Evolutionary conservation across 2,797 vertebrate species (phyloP), one percentile per base, ranked within the genome.

Genomic region (Peromyscus eremicus): DNA sequence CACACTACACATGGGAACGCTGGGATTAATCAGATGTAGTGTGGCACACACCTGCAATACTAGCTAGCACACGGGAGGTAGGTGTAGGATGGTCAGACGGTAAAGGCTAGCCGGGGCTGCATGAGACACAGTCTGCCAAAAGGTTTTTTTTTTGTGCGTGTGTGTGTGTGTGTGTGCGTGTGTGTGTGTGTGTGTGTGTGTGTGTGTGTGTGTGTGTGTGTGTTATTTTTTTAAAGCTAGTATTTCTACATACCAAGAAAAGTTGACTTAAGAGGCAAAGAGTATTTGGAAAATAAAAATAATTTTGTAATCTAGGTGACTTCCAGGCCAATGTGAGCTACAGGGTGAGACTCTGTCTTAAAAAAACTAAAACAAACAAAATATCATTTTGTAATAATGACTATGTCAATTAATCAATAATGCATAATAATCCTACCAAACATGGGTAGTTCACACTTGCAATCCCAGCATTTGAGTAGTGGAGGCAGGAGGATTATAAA

Each of bases 341-440:
- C 19, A n/a, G 49, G 62, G 80, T 27, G 43, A 76, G 75, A 29
- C 40, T 40, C 8, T 12, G 37, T 43, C 23, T 46, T 5, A 46
- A 76, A 76, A n/a, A 76, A 52, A 14, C 12, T 52, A 52, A 52
- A 52, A 43, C 9, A 77, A 73, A 32, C 60, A 82, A 93, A 89
- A 94, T 23, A 91, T 8, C 43, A 75, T 92, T 95, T 49, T 57
- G 43, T 83, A 82, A 88, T 77, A 70, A 93, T 84, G n/a, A 77
- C 88, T 91, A 94, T n/a, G 10, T 49, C 79, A 95, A 52, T 52
- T 79, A 82, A 60, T 77, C 14, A 79, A 34, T 52, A 52, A 79
- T 79, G 9, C 46, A 52, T 52, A 79, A 34, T 49, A 79, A 52
- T 16, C 27, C 46, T 49, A 49, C 75, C 75, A 77, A 49, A 49